Conservation (phyloP, 2,113 vertebrate genomes). For the Pygoscelis adeliae region DNA sequence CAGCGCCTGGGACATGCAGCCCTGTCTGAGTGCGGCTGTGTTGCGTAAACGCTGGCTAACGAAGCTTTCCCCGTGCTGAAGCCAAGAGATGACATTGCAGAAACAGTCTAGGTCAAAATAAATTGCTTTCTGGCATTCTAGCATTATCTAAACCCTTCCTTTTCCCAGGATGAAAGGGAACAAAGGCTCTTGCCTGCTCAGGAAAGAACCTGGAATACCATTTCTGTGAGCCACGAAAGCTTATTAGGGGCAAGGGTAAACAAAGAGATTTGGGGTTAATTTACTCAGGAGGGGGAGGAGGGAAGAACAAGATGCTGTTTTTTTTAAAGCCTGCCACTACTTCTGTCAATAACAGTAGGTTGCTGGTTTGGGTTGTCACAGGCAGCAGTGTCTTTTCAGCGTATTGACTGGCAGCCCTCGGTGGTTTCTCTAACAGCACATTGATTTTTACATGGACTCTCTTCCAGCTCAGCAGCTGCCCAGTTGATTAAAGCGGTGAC, state of each 20-base stretch:
- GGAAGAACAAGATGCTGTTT: neutral
- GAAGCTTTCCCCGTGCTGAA: neutral
- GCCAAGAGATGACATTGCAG: slow-evolving; percentile 51
- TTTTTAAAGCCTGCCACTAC: neutral
- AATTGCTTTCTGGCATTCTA: slow-evolving; percentile 58
- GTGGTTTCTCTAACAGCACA: neutral
- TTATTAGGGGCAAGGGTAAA: slow-evolving; percentile 16
- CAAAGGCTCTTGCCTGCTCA: slow-evolving; percentile 1
- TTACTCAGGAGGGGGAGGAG: neutral
- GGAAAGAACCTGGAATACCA: neutral
- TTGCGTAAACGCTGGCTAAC: accelerated
- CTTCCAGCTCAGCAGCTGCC: neutral
- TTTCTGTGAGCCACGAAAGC: neutral
- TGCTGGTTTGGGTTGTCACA: neutral
- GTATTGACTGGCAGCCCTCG: neutral
- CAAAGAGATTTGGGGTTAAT: slow-evolving; percentile 52
- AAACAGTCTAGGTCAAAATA: slow-evolving; percentile 52
- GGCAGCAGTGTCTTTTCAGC: neutral
- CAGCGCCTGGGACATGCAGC: accelerated
- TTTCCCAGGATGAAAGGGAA: slow-evolving; percentile 33
- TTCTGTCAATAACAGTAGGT: neutral
- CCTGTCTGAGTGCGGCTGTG: accelerated
- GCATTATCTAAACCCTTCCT: slow-evolving; percentile 38
- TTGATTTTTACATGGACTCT: slow-evolving; percentile 8
- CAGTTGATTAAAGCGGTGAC: neutral